Percentiles rank a stretch among this genome's conserved stretches.
These are phyloP conservation scores for Vandiemenella viatica DNA, from an alignment of 2,888 invertebrate species.

Conservation along the genomic window DNA sequence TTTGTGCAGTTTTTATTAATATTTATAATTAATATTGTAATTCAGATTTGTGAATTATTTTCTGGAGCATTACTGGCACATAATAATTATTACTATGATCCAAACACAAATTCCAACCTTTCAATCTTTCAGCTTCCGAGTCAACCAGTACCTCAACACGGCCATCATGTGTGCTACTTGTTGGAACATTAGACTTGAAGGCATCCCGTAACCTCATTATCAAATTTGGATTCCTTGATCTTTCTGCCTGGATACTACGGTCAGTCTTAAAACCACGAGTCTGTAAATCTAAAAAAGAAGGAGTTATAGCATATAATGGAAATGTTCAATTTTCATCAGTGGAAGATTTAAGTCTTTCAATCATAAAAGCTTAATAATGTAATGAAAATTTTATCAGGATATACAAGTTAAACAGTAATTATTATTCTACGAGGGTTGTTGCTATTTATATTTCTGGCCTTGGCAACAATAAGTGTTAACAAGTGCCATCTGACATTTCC, in stretches of 20 bases:
- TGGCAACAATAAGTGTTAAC: too few species aligned
- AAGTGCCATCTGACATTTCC: too few species aligned
- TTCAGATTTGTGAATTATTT: too few species aligned
- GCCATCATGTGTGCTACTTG: neutral
- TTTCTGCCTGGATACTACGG: constrained; percentile 51
- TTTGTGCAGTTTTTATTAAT: too few species aligned
- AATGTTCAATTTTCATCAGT: neutral
- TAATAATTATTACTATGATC: too few species aligned
- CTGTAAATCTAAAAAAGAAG: constrained; percentile 32
- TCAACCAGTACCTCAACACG: too few species aligned
- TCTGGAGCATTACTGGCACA: too few species aligned
- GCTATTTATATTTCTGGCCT: too few species aligned
- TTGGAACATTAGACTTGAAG: constrained; percentile 1
- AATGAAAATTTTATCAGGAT: neutral
- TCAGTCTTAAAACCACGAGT: constrained; percentile 68
- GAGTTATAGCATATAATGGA: constrained; percentile 3
- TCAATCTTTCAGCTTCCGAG: too few species aligned
- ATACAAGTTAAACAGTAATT: neutral
- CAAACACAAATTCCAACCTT: too few species aligned
- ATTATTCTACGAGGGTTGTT: too few species aligned
- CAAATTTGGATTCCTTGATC: constrained; percentile 53
- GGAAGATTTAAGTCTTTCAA: constrained; percentile 10
- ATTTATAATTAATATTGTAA: too few species aligned
- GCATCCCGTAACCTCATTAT: constrained; percentile 47
- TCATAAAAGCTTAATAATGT: constrained; percentile 18